Percentiles rank a stretch among this genome's conserved stretches.
Conservation (phyloP, 2,888 invertebrate species). For the Platycnemis pennipes region DNA sequence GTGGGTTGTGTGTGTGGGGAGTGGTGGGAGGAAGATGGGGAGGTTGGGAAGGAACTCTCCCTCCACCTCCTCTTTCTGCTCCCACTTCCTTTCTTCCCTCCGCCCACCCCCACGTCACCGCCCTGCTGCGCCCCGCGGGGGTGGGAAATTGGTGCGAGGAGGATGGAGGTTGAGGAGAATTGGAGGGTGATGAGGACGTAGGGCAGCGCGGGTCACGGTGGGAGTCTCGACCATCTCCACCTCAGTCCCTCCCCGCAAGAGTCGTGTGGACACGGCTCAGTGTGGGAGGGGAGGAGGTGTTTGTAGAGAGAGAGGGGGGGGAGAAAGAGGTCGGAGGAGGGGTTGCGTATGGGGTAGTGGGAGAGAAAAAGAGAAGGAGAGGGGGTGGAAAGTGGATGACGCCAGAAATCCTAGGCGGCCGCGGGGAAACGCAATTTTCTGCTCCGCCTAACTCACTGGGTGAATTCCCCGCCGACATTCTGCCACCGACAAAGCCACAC, state of each 20-base stretch:
- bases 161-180: not conserved
- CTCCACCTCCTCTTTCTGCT: not conserved
- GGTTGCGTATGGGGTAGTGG: not conserved
- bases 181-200: not conserved
- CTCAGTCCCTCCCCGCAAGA: not conserved
- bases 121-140: conserved; percentile 41
- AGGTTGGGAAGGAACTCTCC: not conserved
- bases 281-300: not conserved
- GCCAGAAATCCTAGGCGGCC: conserved; percentile 64
- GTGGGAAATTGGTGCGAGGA: conserved; percentile 33
- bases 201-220: not conserved
- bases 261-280: not conserved
- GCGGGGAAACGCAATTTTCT: conserved; percentile 66
- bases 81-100: not conserved
- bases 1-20: not conserved
- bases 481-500: conserved; percentile 68
- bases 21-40: not conserved
- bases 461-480: conserved; percentile 68
- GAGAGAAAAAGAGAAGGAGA: not conserved
- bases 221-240: not conserved
- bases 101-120: not conserved
- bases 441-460: conserved; percentile 67
- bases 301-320: not conserved
- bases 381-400: conserved; percentile 34
- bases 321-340: not conserved